These are phyloP conservation scores for Icerya purchasi DNA, from an alignment of 2,888 invertebrate genomes.

Conservation along the genomic window DNA sequence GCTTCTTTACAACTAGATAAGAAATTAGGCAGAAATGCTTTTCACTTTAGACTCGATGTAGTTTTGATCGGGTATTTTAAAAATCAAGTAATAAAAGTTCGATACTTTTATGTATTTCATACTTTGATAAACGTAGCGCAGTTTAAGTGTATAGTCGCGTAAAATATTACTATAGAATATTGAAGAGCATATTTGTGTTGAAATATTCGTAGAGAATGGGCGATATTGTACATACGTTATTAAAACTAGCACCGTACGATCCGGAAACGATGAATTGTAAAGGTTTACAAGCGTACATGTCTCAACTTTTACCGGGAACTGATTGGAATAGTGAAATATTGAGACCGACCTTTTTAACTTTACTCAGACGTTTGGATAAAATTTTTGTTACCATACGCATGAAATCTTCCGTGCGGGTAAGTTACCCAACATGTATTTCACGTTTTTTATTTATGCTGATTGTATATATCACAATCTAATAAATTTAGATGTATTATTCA, in stretches of 20 bases:
- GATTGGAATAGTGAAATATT: constrained; percentile 90
- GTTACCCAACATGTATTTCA: too few species aligned
- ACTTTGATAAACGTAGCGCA: too few species aligned
- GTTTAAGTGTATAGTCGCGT: background rate
- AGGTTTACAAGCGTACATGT: constrained; percentile 81
- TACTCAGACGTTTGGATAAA: constrained; percentile 79
- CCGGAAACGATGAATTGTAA: constrained; percentile 89
- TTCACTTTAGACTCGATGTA: too few species aligned
- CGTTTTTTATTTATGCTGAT: too few species aligned
- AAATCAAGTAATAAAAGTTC: too few species aligned
- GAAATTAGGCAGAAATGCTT: too few species aligned
- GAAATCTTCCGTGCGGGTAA: constrained; percentile 68
- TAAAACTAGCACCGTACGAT: constrained; percentile 96
- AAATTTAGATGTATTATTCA: too few species aligned
- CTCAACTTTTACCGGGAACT: constrained; percentile 72
- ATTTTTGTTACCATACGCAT: constrained; percentile 94
- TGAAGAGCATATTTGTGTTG: background rate
- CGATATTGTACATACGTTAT: constrained; percentile 85
- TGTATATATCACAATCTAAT: too few species aligned
- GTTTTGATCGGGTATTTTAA: too few species aligned
- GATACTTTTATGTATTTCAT: too few species aligned
- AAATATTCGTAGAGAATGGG: constrained; percentile 51
- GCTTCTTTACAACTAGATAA: too few species aligned
- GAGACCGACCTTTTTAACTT: constrained; percentile 73
- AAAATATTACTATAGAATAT: background rate